Percentiles rank a stretch among this genome's conserved stretches.
phyloP scores from a whole-genome alignment of 2,113 vertebrate genomes.

The Zosterops lateralis region DNA sequence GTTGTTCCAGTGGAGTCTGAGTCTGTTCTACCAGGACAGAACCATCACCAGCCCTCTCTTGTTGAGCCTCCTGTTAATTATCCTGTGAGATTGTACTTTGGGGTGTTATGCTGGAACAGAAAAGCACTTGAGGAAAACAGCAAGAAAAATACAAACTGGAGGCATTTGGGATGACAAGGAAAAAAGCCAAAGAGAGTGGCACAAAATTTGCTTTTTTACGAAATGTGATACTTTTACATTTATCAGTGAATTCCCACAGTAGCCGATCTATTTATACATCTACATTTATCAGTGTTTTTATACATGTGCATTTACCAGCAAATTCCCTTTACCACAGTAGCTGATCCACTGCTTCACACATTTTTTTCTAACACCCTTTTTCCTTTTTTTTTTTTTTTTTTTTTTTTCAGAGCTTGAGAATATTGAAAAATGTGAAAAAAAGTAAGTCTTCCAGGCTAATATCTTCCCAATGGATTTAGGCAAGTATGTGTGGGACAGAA shows the following conservation, averaged over 20 bases:
- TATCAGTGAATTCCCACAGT: neutral
- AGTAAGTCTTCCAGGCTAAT: conserved; percentile 67
- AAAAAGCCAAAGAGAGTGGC: neutral
- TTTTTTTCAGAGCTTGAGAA: conserved; percentile 76
- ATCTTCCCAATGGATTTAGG: neutral
- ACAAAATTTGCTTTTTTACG: neutral
- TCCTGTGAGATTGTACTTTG: accelerated
- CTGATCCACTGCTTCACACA: neutral
- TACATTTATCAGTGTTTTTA: neutral
- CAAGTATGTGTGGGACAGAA: neutral
- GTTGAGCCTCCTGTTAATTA: neutral
- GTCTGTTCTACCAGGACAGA: neutral
- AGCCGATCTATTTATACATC: neutral
- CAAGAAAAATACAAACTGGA: neutral
- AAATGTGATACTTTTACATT: neutral
- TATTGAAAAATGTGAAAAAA: conserved; percentile 77
- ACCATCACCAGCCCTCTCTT: neutral
- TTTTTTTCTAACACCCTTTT: neutral
- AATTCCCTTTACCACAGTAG: neutral
- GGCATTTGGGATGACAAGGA: neutral
- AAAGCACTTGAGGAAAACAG: neutral
- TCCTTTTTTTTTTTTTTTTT: neutral
- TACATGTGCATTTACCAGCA: no score
- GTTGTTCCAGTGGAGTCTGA: neutral
- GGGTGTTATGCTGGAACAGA: neutral